Conservation (phyloP, 1,140 invertebrate genomes). For the Bombus confusus region DNA sequence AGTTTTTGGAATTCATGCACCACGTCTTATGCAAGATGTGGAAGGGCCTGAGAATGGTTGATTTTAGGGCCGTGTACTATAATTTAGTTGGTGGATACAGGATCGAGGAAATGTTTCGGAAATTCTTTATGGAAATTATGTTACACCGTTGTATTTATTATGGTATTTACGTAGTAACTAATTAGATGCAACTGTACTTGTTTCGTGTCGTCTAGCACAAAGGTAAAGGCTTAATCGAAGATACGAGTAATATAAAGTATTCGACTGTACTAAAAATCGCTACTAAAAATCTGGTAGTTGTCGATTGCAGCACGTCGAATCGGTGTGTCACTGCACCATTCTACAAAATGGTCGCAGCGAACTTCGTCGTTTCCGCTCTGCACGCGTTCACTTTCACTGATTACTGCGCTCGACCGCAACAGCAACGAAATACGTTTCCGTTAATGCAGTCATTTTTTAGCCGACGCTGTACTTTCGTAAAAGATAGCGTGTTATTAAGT, state of each 20-base stretch:
- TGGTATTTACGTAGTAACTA: no score
- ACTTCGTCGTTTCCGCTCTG: constrained; percentile 11
- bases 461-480: constrained; percentile 15
- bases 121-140: neutral
- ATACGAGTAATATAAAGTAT: neutral
- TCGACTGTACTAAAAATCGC: neutral
- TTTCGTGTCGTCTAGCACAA: no score
- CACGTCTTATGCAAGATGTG: neutral
- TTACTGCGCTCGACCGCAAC: neutral
- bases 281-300: neutral
- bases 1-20: neutral
- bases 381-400: constrained; percentile 25
- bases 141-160: no score
- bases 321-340: neutral
- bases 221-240: no score
- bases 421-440: constrained; percentile 33
- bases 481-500: constrained; percentile 50
- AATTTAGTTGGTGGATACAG: neutral
- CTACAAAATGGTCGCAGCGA: neutral
- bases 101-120: neutral
- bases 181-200: no score
- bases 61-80: neutral
- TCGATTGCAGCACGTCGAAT: neutral
- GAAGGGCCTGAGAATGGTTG: no score
- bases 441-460: constrained; percentile 60